phyloP scores from a whole-genome alignment of 2,797 vertebrate species.

The Gallinago solitaria region DNA sequence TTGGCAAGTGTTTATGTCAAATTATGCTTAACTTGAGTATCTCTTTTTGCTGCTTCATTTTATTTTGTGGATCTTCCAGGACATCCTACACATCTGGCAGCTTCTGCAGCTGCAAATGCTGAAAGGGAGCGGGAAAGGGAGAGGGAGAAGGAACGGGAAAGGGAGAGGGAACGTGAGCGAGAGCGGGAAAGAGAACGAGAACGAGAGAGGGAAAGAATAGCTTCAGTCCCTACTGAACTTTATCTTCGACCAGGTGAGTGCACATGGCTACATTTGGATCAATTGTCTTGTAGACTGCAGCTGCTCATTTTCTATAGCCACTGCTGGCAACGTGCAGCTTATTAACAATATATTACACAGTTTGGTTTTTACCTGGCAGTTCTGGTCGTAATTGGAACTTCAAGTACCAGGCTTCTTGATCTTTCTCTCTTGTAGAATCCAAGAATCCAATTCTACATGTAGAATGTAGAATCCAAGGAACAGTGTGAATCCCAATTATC shows the following conservation, averaged over 20 bases:
- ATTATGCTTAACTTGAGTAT: neutral
- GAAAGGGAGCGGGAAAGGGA: constrained; percentile 85
- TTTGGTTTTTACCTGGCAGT: neutral
- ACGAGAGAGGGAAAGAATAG: constrained; percentile 78
- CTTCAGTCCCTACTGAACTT: constrained; percentile 78
- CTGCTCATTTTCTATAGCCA: neutral
- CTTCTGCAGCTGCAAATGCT: constrained; percentile 81
- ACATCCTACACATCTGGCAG: constrained; percentile 87
- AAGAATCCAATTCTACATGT: neutral
- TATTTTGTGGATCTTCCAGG: constrained; percentile 74
- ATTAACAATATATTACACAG: neutral
- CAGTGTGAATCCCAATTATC: neutral
- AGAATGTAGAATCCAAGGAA: neutral
- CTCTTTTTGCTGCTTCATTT: neutral
- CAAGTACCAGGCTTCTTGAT: neutral
- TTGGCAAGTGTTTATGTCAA: neutral
- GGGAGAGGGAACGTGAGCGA: constrained; percentile 80
- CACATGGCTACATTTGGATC: neutral
- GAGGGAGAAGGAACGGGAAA: constrained; percentile 76
- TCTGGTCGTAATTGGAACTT: neutral
- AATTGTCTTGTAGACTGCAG: neutral
- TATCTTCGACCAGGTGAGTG: constrained; percentile 90
- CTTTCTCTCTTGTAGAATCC: neutral
- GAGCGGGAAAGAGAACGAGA: constrained; percentile 76
- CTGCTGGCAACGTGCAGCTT: neutral